Evolutionary conservation across 2,888 invertebrate species (phyloP).

Genomic region (Aproaerema taeniolella): DNA sequence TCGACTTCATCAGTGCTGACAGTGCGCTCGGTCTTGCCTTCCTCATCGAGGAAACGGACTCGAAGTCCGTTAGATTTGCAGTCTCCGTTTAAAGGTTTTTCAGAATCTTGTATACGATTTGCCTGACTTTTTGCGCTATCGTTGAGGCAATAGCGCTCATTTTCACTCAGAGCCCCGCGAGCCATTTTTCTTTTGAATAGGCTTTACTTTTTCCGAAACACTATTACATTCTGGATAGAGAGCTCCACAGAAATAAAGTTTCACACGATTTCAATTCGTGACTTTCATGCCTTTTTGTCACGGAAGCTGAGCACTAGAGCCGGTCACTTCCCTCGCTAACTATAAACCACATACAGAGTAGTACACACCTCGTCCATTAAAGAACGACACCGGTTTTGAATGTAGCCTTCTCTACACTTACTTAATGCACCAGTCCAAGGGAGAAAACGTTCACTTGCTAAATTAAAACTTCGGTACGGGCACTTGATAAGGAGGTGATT

Average conservation of each 20-base stretch:
- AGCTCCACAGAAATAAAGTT: constrained; percentile 22
- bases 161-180: constrained; percentile 65
- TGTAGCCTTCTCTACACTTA: constrained; percentile 66
- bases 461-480: constrained; percentile 31
- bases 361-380: constrained; percentile 70
- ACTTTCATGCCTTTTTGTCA: constrained; percentile 7
- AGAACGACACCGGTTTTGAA: constrained; percentile 74
- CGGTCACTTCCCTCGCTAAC: constrained; percentile 50
- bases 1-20: constrained; percentile 68
- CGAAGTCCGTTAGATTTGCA: constrained; percentile 55
- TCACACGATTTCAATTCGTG: constrained; percentile 26
- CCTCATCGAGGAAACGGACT: constrained; percentile 68
- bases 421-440: constrained; percentile 55
- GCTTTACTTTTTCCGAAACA: constrained; percentile 24
- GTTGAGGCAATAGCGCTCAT: constrained; percentile 61
- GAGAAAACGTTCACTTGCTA: constrained; percentile 37
- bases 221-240: constrained; percentile 43
- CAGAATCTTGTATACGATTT: constrained; percentile 54
- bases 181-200: constrained; percentile 53
- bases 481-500: constrained; percentile 31
- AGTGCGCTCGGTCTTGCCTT: constrained; percentile 68
- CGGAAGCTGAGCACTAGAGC: constrained; percentile 32
- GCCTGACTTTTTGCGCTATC: constrained; percentile 53
- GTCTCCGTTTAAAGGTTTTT: constrained; percentile 44
- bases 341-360: constrained; percentile 60